Conservation (phyloP, 1,140 invertebrate species). For the Plodia interpunctella region DNA sequence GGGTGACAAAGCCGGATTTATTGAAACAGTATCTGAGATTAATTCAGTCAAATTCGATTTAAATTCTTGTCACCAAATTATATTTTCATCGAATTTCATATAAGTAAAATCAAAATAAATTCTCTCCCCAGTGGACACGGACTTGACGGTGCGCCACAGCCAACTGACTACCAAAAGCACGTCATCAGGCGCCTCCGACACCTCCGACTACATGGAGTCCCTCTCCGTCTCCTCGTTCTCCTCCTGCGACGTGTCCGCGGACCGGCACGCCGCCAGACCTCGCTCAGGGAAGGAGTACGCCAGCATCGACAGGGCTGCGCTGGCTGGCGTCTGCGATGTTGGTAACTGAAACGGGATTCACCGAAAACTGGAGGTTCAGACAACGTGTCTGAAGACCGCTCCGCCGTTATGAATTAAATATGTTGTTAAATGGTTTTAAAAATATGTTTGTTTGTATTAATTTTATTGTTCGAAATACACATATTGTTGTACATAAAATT, state of each 20-base stretch:
- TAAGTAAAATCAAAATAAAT: background rate
- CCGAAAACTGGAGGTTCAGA: background rate
- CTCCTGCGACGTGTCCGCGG: constrained; percentile 80
- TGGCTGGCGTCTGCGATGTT: constrained; percentile 45
- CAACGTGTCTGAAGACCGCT: no score
- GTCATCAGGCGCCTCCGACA: constrained; percentile 90
- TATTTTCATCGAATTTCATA: background rate
- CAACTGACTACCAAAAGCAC: constrained; percentile 73
- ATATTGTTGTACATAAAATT: no score
- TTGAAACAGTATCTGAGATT: no score
- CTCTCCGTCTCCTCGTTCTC: constrained; percentile 86
- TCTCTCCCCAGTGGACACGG: constrained; percentile 36
- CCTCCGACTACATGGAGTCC: constrained; percentile 92
- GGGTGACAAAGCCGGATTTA: no score
- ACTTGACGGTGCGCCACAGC: constrained; percentile 75
- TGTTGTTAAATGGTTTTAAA: no score
- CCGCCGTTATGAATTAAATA: no score
- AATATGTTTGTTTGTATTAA: no score
- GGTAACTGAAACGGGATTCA: background rate
- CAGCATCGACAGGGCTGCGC: constrained; percentile 84
- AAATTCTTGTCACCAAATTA: no score
- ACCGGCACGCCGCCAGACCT: constrained; percentile 85
- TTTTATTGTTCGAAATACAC: no score
- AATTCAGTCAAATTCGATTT: no score
- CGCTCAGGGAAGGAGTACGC: constrained; percentile 92